phyloP scores from a whole-genome alignment of 2,888 invertebrate genomes.

The Polietes domitor region DNA sequence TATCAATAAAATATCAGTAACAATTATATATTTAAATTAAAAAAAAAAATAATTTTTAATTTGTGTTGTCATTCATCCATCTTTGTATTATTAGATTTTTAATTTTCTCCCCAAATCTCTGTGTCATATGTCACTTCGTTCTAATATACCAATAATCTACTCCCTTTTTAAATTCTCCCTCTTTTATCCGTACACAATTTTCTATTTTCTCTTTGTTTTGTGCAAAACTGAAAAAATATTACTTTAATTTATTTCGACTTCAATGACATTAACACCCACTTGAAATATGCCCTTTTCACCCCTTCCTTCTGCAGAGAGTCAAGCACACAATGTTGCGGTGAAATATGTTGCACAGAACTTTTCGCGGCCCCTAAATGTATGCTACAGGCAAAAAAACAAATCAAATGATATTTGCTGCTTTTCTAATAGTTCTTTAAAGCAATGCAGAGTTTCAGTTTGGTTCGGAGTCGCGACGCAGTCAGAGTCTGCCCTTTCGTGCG shows the following conservation, averaged over 20 bases:
- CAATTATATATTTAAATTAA: no score
- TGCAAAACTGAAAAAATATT: neutral
- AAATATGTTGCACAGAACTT: constrained; percentile 14
- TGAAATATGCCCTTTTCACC: neutral
- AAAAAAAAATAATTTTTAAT: no score
- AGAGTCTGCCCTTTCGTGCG: neutral
- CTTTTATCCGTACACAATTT: no score
- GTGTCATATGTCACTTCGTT: no score
- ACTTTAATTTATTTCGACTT: neutral
- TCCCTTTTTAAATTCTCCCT: no score
- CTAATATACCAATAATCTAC: no score
- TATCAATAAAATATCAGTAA: no score
- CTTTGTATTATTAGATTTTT: no score
- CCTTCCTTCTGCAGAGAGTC: neutral
- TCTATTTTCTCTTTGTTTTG: no score
- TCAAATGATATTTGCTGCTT: neutral
- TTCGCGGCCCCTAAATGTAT: constrained; percentile 1
- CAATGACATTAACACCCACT: neutral
- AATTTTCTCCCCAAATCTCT: no score
- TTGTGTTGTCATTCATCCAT: no score
- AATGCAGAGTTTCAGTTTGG: neutral
- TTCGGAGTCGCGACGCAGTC: neutral
- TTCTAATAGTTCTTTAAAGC: neutral
- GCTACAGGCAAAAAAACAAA: neutral
- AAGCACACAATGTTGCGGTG: neutral